Evolutionary conservation across 2,113 vertebrate species (phyloP), one percentile per base, ranked within the genome.

Genomic region (Progne subis): DNA sequence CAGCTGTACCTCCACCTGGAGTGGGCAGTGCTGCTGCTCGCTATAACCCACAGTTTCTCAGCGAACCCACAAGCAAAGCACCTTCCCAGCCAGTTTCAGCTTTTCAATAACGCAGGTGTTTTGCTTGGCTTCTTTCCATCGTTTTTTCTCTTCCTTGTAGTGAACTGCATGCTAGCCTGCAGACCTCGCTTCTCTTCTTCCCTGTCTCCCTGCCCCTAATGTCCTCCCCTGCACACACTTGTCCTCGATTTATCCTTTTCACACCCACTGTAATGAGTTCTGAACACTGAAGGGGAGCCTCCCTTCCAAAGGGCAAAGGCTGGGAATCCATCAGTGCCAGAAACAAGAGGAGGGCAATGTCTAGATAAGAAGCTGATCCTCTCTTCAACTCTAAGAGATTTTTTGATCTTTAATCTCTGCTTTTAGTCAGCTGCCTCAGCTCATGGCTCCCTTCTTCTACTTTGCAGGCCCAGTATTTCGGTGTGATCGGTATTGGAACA

Each of bases 381-480:
- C 67, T 67, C 18, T 85, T 78, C 7, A n/a, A 10, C 56, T 16
- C 21, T 18, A 43, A 32, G 60, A 59, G 34, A 34, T 67, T 39
- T n/a, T 82, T 57, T 55, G 7, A 12, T 64, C 16, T 85, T 70
- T 68, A 64, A 32, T 87, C 16, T 5, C 11, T 75, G 14, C 12
- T 46, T 68, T 32, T 59, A 77, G 32, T 25, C 2, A 1, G 9
- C 25, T 64, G 5, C 25, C 11, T 67, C 23, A 9, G 25, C 31
- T 79, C 46, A 95, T 18, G 67, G 15, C 13, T 64, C 5, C n/a
- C 7, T 47, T 59, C 5, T 86, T 34, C 18, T 44, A 32, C 41
- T 71, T 44, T 60, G 23, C 96, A 99, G 99, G 99, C 99, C 24
- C 99, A 99, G 97, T 99, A 99, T 97, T 99, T 98, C 0, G 99